Percentiles rank a stretch among this genome's conserved stretches.
Evolutionary conservation across 2,113 vertebrate genomes (phyloP).

Genomic region (Oryzias curvinotus): DNA sequence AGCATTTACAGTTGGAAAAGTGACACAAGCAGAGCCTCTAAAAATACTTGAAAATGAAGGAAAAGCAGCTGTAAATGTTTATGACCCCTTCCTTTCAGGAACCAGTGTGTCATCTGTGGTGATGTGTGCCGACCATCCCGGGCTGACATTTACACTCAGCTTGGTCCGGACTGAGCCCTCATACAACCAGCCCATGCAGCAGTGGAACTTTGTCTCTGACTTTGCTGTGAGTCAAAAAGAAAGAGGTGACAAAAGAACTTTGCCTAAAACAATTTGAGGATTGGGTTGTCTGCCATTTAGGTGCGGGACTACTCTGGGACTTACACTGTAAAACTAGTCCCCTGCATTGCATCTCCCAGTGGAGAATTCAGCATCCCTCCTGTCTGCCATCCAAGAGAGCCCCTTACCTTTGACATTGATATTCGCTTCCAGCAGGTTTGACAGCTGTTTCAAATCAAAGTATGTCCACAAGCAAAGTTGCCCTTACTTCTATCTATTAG

Average conservation of each 20-base stretch:
- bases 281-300: conserved; percentile 46
- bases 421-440: conserved; percentile 87
- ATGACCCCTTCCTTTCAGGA: conserved; percentile 52
- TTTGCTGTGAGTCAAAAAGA: conserved; percentile 74
- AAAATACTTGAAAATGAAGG: conserved; percentile 31
- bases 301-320: conserved; percentile 81
- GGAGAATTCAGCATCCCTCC: conserved; percentile 76
- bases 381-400: conserved; percentile 80
- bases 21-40: conserved; percentile 29
- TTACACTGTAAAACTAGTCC: conserved; percentile 77
- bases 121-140: conserved; percentile 78
- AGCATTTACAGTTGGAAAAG: conserved; percentile 38
- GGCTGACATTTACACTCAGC: conserved; percentile 75
- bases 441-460: neutral
- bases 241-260: neutral
- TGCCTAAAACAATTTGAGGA: neutral
- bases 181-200: conserved; percentile 82
- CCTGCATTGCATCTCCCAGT: conserved; percentile 75
- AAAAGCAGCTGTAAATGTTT: conserved; percentile 15
- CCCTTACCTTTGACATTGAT: conserved; percentile 80
- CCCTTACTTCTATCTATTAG: neutral
- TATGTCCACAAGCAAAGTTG: no score
- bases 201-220: conserved; percentile 81
- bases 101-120: conserved; percentile 76
- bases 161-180: conserved; percentile 76